Evolutionary conservation across 53 echinoderm and acorn worm species (phyloP), one percentile per base, ranked within the genome.

Genomic region (Henricia sp.): DNA sequence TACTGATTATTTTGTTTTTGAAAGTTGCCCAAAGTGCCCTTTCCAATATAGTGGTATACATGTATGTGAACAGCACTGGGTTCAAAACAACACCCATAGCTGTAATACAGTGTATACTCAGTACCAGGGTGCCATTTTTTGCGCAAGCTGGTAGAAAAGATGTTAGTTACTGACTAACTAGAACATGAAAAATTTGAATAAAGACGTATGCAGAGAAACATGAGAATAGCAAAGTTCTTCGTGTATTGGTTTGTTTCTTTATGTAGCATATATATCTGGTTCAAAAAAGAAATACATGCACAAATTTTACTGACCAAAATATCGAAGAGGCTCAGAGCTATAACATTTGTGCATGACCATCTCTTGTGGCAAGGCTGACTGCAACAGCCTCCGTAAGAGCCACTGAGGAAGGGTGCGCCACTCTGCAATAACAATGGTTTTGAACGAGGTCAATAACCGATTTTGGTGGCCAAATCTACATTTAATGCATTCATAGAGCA

Each of bases 161-260:
- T 34, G 56, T 54, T 38, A 39, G 54, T 58, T 57, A 75, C 57
- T 54, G 24, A 23, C 25, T 37, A 37, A 56, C 38, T 56, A 37
- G 37, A 37, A 56, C n/a, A 35, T 24, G 33, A 63, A 3, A 63
- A 29, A 55, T 56, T 30, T 38, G 26, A 39, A 56, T 30, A 57
- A 57, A 56, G 75, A 75, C 27, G 57, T 56, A 56, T 75, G 57
- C 75, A 75, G 57, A 27, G 74, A 75, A 75, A 75, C 21, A 29
- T 53, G 1, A 6, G 44, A 50, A 72, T 8, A 27, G 9, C 0
- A 50, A 32, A n/a, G 1, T 3, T 52, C 3, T 52, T 33, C 30
- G 11, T 50, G 52, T 6, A 6, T 24, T 58, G 68, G 37, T 35
- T 68, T 25, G 6, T 68, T 65, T 65, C 24, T 17, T 0, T 19